Conservation (phyloP, 2,797 vertebrate genomes). For the Poeciliopsis gracilis region DNA sequence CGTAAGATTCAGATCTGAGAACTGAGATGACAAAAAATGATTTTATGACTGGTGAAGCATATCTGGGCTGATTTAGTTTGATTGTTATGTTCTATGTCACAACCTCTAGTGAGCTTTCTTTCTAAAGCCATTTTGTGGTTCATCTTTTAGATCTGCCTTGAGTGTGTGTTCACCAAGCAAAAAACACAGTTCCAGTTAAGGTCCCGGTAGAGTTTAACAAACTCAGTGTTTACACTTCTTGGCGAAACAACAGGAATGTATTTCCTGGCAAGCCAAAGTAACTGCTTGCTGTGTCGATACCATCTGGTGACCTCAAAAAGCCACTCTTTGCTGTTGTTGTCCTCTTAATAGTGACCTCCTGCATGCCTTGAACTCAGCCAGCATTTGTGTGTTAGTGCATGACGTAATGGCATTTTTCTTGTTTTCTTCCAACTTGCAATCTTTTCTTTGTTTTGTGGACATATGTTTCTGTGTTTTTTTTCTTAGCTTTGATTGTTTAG, state of each 20-base stretch:
- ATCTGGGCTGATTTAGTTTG: neutral
- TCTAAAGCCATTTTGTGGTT: neutral
- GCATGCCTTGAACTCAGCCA: slow-evolving; percentile 51
- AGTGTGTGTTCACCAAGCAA: neutral
- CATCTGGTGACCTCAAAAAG: neutral
- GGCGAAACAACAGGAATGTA: neutral
- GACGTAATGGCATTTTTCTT: slow-evolving; percentile 27
- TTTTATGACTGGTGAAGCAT: neutral
- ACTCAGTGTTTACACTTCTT: neutral
- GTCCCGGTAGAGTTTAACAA: neutral
- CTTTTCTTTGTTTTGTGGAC: slow-evolving; percentile 31
- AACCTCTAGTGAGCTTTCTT: neutral
- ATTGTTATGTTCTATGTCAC: neutral
- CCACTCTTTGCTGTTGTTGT: too few species aligned
- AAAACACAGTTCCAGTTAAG: neutral
- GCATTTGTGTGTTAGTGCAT: slow-evolving; percentile 51
- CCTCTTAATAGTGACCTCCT: neutral
- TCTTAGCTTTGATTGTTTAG: slow-evolving; percentile 17
- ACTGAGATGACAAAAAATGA: neutral
- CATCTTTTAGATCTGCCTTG: neutral
- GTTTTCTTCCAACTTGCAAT: slow-evolving; percentile 26
- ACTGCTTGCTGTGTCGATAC: neutral
- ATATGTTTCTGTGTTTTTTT: slow-evolving; percentile 11
- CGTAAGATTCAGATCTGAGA: neutral
- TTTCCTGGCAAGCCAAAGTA: neutral